Evolutionary conservation across 2,888 invertebrate genomes (phyloP).

Genomic region (Dasysyrphus tricinctus): DNA sequence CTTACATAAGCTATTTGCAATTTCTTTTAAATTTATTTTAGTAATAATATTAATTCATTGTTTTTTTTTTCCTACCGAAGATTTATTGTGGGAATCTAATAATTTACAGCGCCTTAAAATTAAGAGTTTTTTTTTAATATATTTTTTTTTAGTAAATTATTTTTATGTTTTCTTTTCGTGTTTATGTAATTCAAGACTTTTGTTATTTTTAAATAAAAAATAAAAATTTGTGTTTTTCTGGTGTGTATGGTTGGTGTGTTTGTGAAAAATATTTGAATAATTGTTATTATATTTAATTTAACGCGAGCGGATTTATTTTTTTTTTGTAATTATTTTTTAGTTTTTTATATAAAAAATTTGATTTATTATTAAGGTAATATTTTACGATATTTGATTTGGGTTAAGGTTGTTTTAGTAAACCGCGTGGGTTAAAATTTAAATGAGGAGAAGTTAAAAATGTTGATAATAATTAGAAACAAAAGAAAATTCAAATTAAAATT

Average conservation of each 20-base stretch:
- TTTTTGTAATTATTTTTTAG: constrained; percentile 29
- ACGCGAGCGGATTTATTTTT: constrained; percentile 21
- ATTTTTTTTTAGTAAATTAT: constrained; percentile 41
- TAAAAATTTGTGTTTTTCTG: constrained; percentile 36
- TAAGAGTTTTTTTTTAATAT: constrained; percentile 29
- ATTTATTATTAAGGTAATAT: constrained; percentile 62
- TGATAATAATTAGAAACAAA: not conserved
- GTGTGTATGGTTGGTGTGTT: constrained; percentile 30
- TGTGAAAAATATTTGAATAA: constrained; percentile 36
- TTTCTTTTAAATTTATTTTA: not conserved
- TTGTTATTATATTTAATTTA: constrained; percentile 34
- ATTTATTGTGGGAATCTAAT: constrained; percentile 66
- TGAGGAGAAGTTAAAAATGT: not conserved
- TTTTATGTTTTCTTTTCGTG: constrained; percentile 41
- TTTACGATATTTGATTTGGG: constrained; percentile 68
- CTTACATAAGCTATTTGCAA: constrained; percentile 46
- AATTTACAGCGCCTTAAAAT: constrained; percentile 72
- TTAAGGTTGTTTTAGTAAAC: not conserved
- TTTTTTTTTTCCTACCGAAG: constrained; percentile 55
- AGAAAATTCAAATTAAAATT: not conserved
- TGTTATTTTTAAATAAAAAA: constrained; percentile 1
- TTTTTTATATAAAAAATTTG: constrained; percentile 32
- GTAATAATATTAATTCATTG: constrained; percentile 12
- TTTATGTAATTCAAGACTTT: constrained; percentile 45
- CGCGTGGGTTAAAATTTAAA: not conserved